Evolutionary conservation across 2,113 vertebrate species (phyloP).

Genomic region (Candoia aspera): DNA sequence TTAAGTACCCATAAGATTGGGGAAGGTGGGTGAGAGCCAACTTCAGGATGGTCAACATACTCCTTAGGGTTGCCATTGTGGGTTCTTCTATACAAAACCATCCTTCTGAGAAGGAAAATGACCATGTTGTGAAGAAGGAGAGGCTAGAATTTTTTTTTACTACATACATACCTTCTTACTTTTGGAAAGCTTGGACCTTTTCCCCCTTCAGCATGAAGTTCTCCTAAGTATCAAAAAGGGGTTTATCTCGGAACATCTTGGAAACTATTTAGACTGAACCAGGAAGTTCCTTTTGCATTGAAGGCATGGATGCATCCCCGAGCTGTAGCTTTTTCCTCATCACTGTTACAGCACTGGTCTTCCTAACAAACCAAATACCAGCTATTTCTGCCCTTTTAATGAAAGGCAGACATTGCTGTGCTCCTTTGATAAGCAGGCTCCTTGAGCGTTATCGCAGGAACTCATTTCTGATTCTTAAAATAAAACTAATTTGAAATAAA

Average conservation of each 20-base stretch:
- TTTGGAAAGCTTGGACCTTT: neutral
- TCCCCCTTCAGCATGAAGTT: neutral
- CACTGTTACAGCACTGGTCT: neutral
- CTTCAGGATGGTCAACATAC: neutral
- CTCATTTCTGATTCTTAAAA: neutral
- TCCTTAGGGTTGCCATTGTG: neutral
- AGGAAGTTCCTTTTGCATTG: too few species aligned
- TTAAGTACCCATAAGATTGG: neutral
- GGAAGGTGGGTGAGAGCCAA: neutral
- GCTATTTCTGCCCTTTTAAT: neutral
- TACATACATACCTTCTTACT: neutral
- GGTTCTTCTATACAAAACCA: neutral
- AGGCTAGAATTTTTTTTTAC: neutral
- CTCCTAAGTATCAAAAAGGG: neutral
- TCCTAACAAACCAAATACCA: neutral
- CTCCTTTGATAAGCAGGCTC: neutral
- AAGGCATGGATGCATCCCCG: neutral
- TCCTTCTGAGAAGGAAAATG: neutral
- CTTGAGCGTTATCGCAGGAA: neutral
- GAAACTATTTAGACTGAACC: too few species aligned
- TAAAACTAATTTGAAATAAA: neutral
- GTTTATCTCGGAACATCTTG: too few species aligned
- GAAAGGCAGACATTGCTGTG: neutral
- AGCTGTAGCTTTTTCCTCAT: neutral
- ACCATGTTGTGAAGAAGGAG: neutral